Percentiles rank a stretch among this genome's conserved stretches.
phyloP scores from a whole-genome alignment of 2,888 invertebrate genomes.

The Archips crataeganus region DNA sequence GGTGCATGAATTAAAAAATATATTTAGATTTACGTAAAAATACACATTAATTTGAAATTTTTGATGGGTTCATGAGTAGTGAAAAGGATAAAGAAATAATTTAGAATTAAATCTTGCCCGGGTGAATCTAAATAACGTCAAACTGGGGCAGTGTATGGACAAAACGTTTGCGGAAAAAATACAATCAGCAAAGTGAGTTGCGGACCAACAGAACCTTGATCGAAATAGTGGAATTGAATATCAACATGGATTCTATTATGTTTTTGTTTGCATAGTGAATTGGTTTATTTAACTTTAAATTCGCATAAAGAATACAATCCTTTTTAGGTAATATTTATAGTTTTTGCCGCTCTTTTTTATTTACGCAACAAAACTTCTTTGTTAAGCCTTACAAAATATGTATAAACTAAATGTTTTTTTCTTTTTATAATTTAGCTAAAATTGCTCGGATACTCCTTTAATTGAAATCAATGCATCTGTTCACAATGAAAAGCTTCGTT shows the following conservation, averaged over 20 bases:
- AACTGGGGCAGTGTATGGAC: constrained; percentile 88
- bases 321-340: neutral
- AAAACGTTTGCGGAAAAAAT: constrained; percentile 81
- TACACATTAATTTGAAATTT: neutral
- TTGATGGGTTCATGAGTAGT: neutral
- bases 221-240: constrained; percentile 18
- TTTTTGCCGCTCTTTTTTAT: constrained; percentile 4
- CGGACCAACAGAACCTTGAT: constrained; percentile 12
- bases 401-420: neutral
- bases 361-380: neutral
- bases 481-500: constrained; percentile 25
- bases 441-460: constrained; percentile 1
- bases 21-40: too few species aligned
- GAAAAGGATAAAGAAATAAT: neutral
- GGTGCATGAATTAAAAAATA: neutral
- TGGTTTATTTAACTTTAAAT: neutral
- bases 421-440: constrained; percentile 23
- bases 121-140: constrained; percentile 52
- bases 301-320: neutral
- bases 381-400: neutral
- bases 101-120: neutral
- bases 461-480: neutral
- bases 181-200: constrained; percentile 70
- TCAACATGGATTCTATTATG: constrained; percentile 1
- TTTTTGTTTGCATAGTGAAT: constrained; percentile 9